These are phyloP conservation scores for Xanthia icteritia DNA, from an alignment of 2,888 invertebrate genomes.

Conservation along the genomic window DNA sequence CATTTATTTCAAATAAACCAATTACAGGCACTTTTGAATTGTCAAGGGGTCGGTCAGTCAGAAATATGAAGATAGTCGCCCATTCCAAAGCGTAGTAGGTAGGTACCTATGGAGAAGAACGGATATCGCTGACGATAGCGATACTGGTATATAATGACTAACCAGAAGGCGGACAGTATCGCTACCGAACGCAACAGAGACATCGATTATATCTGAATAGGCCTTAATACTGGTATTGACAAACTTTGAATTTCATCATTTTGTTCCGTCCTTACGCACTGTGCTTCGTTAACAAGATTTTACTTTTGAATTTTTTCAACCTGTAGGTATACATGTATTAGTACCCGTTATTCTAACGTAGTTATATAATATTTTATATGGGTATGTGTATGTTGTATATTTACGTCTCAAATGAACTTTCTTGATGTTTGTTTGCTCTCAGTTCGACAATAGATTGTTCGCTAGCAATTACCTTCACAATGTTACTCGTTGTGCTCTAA, in stretches of 20 bases:
- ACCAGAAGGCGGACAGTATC: too few species aligned
- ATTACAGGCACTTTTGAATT: too few species aligned
- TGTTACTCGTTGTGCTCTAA: conserved; percentile 54
- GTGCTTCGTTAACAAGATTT: background rate
- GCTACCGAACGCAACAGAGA: too few species aligned
- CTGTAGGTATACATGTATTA: conserved; percentile 2
- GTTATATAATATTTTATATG: background rate
- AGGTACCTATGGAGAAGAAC: too few species aligned
- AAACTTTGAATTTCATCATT: background rate
- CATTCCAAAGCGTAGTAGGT: too few species aligned
- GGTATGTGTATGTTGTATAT: conserved; percentile 19
- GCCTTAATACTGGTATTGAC: background rate
- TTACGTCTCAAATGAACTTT: conserved; percentile 42
- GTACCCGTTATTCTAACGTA: conserved; percentile 2
- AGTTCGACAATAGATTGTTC: conserved; percentile 54
- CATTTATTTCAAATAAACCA: too few species aligned
- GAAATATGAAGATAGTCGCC: too few species aligned
- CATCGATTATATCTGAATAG: too few species aligned
- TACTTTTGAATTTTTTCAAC: background rate
- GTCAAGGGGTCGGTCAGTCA: too few species aligned
- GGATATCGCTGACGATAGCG: too few species aligned
- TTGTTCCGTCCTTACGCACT: background rate
- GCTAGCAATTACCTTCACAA: conserved; percentile 55
- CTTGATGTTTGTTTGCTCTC: conserved; percentile 40
- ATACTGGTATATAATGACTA: too few species aligned